phyloP scores from a whole-genome alignment of 2,888 invertebrate genomes.

The Tiliacea citrago region DNA sequence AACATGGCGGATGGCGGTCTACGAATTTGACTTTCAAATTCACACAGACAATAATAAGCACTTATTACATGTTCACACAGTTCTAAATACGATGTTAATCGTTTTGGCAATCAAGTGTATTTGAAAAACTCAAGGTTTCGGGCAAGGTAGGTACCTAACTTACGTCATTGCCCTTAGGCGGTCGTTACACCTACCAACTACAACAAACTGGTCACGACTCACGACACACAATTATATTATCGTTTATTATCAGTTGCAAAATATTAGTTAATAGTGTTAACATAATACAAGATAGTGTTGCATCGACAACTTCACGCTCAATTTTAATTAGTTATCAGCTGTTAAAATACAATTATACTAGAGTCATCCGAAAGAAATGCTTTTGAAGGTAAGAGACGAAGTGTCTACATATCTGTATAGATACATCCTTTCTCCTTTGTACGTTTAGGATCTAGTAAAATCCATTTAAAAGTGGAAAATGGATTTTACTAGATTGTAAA shows the following conservation, averaged over 20 bases:
- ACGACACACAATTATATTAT: constrained; percentile 45
- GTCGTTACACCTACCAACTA: constrained; percentile 50
- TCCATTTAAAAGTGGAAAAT: too few species aligned
- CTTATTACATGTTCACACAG: constrained; percentile 72
- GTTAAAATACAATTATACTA: constrained; percentile 33
- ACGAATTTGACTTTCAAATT: constrained; percentile 66
- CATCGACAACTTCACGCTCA: constrained; percentile 25
- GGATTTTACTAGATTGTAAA: too few species aligned
- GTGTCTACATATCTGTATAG: neutral
- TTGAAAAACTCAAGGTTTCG: constrained; percentile 73
- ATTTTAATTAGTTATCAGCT: constrained; percentile 36
- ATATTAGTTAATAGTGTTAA: constrained; percentile 26
- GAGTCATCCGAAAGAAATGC: constrained; percentile 5
- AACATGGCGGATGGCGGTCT: constrained; percentile 57
- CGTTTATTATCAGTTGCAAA: constrained; percentile 38
- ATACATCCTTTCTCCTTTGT: too few species aligned
- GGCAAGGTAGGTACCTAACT: constrained; percentile 64
- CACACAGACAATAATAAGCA: constrained; percentile 68
- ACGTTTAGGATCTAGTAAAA: neutral
- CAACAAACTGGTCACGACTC: constrained; percentile 28
- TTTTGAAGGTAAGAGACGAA: constrained; percentile 25
- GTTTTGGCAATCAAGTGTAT: constrained; percentile 72
- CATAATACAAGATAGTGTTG: constrained; percentile 32
- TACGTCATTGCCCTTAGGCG: constrained; percentile 61
- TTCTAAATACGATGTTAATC: constrained; percentile 74